Evolutionary conservation across 2,888 invertebrate species (phyloP), one percentile per base, ranked within the genome.

Genomic region (Euphydryas editha): DNA sequence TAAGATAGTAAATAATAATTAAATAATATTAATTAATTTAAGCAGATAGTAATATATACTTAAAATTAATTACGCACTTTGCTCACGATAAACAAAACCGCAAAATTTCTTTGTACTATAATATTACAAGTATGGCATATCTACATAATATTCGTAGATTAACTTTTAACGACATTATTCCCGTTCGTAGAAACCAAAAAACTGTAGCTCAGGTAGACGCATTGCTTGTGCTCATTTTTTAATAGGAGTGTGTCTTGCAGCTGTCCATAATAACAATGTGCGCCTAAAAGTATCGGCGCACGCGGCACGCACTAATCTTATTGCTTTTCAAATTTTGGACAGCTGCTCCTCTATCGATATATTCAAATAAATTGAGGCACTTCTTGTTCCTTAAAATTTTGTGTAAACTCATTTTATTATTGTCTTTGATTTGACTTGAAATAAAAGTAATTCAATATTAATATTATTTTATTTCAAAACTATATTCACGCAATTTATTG

Each of bases 241-340:
- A 78, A 73, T 80, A 74, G 73, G 78, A 75, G 74, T 79, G 81
- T 80, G 81, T 79, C 79, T 80, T 73, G 87, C 90, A 89, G 88
- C 88, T 90, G 90, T 78, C 82, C 69, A 76, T 84, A 85, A 83
- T 87, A 84, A 86, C 84, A 87, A 85, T 85, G 83, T 84, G 81
- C 80, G 67, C 80, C 80, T 79, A 77, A 85, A 84, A 78, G 78
- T 80, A 77, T 77, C 73, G 72, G 76, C 82, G 81, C 82, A 75
- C 77, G 78, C 75, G 79, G 78, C 83, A 72, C 73, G 75, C 79
- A 79, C 84, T 82, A 80, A 82, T 82, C 82, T 81, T 81, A 79
- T 77, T 80, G 74, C 80, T 75, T 80, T 81, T 77, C 74, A 76
- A 81, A 77, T 75, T 78, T 74, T 62, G 67, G 70, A 78, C 87